Base-by-base conservation (phyloP, 1,140 invertebrate species). In the Polyergus mexicanus region DNA sequence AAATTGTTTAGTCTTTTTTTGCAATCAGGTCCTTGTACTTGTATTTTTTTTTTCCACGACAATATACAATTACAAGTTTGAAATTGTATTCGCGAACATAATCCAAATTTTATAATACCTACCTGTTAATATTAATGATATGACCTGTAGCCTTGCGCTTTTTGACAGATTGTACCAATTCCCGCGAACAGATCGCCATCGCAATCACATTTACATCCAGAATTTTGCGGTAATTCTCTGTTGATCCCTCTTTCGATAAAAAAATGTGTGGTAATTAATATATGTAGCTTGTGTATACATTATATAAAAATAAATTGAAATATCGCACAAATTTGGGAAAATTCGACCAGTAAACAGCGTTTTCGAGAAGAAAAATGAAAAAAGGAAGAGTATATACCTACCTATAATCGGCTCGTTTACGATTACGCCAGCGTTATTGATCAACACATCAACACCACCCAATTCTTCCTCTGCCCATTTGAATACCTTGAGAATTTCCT, bases 161-260 rank as follows among this genome's bases (percentile, higher is more conserved):
- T 74, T 80, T 90, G 95, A 97, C 96, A 2, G 95, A 95, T 28
- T 94, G 91, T 0, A 96, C 86, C 8, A 95, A 92, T 88, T 96
- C 95, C 68, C 95, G 93, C 0, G 96, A 94, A 60, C 95, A 95
- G 4, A 96, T 93, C 13, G 93, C 92, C 2, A 96, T 78, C 0
- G 95, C 97, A 62, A 97, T 93, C 0, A 97, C 95, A 91, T 98
- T 98, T 0, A 97, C 96, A 32, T 98, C 95, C 86, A 97, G 83
- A 68, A 96, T 96, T 16, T 94, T 89, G 80, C 94, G 91, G 94
- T 96, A 95, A 76, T 94, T 90, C 88, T 96, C 89, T 86, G 93
- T 92, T 0, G 56, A 28, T 10, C 88, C 85, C 1, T 91, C 93
- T 93, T 62, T 7, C 35, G 65, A 71, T 58, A 54, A 58, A 60